Base-by-base conservation (phyloP, 2,113 vertebrate genomes). In the Etheostoma spectabile region DNA sequence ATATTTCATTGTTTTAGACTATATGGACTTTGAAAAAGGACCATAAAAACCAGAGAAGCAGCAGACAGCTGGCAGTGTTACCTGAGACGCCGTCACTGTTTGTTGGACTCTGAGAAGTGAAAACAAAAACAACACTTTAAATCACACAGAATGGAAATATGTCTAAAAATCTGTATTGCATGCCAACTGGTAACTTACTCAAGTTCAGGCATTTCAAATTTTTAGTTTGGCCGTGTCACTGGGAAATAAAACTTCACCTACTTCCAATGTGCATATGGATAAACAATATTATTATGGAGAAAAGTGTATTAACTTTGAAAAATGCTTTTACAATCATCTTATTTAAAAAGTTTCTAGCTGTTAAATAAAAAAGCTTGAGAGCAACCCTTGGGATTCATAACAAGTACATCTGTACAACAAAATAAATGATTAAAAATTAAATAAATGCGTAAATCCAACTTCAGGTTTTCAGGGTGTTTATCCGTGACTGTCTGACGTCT, bases 71-170 rank as follows among this genome's bases (percentile, higher is more conserved):
- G 13, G n/a, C 52, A 8, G 16, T 33, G 56, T 86, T 76, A 89
- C 91, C 88, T 81, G 85, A 45, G 22, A 15, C 16, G 8, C 4
- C 0, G 1, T 8, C 19, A 8, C 63, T 77, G 70, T 14, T n/a
- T 0, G 19, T 12, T 8, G 30, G 57, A 0, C 8, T 79, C 80
- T 89, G 79, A 91, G 87, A 76, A 52, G 35, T 15, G 4, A 83
- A 21, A 96, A 93, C 83, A 77, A 21, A 68, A 48, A 38, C 3
- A 57, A 27, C 4, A 42, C 38, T 42, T 66, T 67, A 30, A n/a
- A 33, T 62, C 3, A 3, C 42, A 49, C 18, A 33, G 13, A 49
- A 5, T 18, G n/a, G 24, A 27, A 13, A 4, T 4, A 65, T 8
- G 12, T 63, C 61, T 15, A 49, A 63, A 45, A 24, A 18, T 18